Evolutionary conservation across 2,888 invertebrate species (phyloP), one percentile per base, ranked within the genome.

Genomic region (Sphecodes monilicornis): DNA sequence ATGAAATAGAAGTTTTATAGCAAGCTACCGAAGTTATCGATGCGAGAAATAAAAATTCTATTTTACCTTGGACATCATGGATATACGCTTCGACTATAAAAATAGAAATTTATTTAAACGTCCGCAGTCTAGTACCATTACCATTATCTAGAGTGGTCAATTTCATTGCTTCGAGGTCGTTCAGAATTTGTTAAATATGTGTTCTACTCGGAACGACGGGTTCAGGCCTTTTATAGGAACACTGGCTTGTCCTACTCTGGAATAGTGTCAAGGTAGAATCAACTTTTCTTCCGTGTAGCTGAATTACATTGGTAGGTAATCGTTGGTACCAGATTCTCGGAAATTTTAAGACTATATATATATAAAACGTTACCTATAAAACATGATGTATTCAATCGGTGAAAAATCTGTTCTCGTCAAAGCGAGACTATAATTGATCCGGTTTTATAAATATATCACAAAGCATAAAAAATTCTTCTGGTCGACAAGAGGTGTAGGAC

Each of bases 401-500:
- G 46, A 69, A 54, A 73, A 78, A 54, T 26, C 16, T 26, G 36
- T 78, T 74, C 29, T 70, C 10, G 41, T 22, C 22, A 41, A 74
- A 43, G 43, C 13, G 39, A 13, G n/a, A 39, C 39, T 68, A 39
- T 39, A 39, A 68, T 68, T n/a, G 68, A 39, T 39, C n/a, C n/a
- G 13, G n/a, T 68, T 68, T 39, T 68, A 68, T 68, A 68, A 68
- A 68, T 68, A 39, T n/a, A 70, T 70, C 43, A 70, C 41, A 43
- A 43, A 43, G 41, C 16, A 70, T 43, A 43, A 70, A 70, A 29
- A 70, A 41, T 22, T 10, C 16, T 68, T 69, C 3, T 39, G 69
- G 39, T 69, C 64, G 50, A n/a, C 64, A 57, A 54, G 68, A 76
- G 79, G 84, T 84, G 16, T 13, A 76, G 75, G 78, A 60, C 64